These are phyloP conservation scores for Aegithalos caudatus DNA, from an alignment of 2,113 vertebrate genomes.

Conservation along the genomic window DNA sequence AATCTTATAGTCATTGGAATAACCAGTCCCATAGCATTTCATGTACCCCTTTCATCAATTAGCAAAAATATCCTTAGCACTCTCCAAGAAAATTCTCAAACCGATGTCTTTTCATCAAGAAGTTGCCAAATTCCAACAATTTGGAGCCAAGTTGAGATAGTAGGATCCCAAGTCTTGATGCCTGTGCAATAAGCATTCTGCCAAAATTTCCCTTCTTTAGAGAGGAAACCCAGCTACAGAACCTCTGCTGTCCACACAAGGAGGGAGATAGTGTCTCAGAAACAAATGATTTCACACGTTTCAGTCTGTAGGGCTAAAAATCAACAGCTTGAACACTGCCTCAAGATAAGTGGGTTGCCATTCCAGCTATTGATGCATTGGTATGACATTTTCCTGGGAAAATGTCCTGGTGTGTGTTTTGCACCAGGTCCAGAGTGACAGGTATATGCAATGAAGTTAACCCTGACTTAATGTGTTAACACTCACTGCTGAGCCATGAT, in stretches of 20 bases:
- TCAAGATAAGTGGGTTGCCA: rapidly evolving
- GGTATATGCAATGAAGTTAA: not conserved
- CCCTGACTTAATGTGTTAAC: not conserved
- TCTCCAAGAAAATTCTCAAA: not conserved
- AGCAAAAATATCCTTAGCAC: not conserved
- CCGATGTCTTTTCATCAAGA: not conserved
- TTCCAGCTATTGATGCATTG: not conserved
- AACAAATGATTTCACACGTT: not conserved
- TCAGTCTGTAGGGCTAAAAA: not conserved
- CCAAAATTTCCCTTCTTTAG: not conserved
- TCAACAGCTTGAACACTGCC: not conserved
- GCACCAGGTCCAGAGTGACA: not conserved
- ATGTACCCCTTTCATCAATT: not conserved
- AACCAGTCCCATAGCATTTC: not conserved
- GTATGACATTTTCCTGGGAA: not conserved
- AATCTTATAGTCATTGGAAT: not conserved
- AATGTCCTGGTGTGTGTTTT: not conserved
- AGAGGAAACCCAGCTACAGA: not conserved
- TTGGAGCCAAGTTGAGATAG: not conserved
- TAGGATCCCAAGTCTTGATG: not conserved
- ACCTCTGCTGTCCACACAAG: not conserved
- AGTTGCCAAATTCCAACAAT: not conserved
- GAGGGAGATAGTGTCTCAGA: not conserved
- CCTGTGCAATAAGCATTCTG: not conserved
- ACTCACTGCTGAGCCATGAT: not conserved